These are phyloP conservation scores for Polyommatus icarus DNA, from an alignment of 2,888 invertebrate species.

Conservation along the genomic window DNA sequence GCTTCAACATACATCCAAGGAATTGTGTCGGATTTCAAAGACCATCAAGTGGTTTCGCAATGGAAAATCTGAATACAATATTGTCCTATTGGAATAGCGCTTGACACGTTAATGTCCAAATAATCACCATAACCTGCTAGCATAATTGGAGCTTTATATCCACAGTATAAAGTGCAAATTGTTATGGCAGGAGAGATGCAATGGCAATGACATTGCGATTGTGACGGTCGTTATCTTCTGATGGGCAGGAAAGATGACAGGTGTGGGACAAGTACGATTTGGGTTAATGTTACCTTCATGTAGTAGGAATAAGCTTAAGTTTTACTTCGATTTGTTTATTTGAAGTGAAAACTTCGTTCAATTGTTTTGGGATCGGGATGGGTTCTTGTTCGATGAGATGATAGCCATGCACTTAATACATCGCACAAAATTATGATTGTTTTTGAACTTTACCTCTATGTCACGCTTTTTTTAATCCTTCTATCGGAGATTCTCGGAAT, in stretches of 20 bases:
- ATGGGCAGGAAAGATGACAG: background rate
- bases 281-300: slow-evolving; percentile 2
- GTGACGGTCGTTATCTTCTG: slow-evolving; percentile 10
- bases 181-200: too few species aligned
- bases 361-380: too few species aligned
- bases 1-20: background rate
- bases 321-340: too few species aligned
- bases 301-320: background rate
- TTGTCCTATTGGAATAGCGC: background rate
- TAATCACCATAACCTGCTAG: background rate
- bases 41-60: slow-evolving; percentile 16
- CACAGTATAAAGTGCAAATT: background rate
- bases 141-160: background rate
- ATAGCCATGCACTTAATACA: too few species aligned
- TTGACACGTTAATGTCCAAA: slow-evolving; percentile 22
- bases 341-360: too few species aligned
- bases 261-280: background rate
- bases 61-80: slow-evolving; percentile 28
- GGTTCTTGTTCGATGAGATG: too few species aligned
- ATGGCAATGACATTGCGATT: slow-evolving; percentile 17
- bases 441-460: too few species aligned
- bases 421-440: too few species aligned
- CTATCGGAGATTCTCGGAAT: too few species aligned
- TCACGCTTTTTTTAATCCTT: too few species aligned
- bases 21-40: slow-evolving; percentile 23